phyloP scores from a whole-genome alignment of 30 jellyfish, hydroid and myxozoan species.

The Hydra vulgaris region DNA sequence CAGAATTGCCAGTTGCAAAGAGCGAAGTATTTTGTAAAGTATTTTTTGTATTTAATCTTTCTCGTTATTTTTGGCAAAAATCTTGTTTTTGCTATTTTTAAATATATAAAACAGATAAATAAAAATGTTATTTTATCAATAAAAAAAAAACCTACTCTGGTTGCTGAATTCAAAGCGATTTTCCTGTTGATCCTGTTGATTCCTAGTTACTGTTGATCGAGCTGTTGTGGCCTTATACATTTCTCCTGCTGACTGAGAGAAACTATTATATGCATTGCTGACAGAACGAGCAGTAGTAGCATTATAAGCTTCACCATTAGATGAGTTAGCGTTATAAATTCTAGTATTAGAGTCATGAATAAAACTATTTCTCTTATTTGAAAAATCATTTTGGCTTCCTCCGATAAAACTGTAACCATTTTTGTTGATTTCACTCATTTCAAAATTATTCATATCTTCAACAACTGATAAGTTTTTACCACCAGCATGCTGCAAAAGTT shows the following conservation, averaged over 20 bases:
- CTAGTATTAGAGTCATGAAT: not conserved
- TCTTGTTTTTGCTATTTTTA: too few relatives aligned
- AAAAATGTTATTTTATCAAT: too few relatives aligned
- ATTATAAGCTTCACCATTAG: not conserved
- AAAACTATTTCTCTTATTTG: not conserved
- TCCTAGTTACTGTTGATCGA: not conserved
- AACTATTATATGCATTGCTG: not conserved
- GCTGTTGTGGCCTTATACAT: not conserved
- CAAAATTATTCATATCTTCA: conserved; percentile 25
- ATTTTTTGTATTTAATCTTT: too few relatives aligned
- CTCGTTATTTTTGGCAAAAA: too few relatives aligned
- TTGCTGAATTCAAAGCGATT: not conserved
- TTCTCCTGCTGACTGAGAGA: not conserved
- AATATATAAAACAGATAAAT: too few relatives aligned
- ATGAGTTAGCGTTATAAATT: not conserved
- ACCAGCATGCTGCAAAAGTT: conserved; percentile 73
- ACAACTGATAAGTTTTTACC: conserved; percentile 14
- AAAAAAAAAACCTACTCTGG: not conserved
- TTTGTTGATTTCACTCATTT: not conserved
- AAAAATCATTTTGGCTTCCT: too few relatives aligned
- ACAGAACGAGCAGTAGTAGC: not conserved
- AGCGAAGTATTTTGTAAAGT: too few relatives aligned
- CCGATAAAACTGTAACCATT: too few relatives aligned
- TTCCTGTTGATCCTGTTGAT: not conserved
- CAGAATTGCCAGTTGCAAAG: too few relatives aligned